Base-by-base conservation (phyloP, 2,113 vertebrate species). In the Petrocephalus microphthalmus region DNA sequence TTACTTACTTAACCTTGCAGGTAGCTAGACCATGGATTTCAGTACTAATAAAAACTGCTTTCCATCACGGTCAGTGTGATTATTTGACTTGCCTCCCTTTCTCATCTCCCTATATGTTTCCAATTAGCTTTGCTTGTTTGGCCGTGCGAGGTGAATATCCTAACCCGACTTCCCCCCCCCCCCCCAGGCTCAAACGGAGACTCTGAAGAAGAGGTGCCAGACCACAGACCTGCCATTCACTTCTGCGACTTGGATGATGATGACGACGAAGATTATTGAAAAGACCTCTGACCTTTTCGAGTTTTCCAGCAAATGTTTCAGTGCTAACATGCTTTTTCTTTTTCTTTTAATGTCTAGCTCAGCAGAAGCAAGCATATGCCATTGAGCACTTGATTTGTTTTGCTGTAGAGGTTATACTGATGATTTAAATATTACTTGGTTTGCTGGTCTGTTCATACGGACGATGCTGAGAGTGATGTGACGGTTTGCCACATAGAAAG, bases 181-280 rank as follows among this genome's bases (percentile, higher is more conserved):
- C 90, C 94, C 92, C 90, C 95, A 99, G 98, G 94, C 94, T 96
- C 97, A 67, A 96, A 95, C 52, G 96, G 96, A 56, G 97, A 98
- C 90, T 97, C 96, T 8, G 97, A 98, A 11, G 94, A 93, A 33
- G 94, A 94, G 78, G 94, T 93, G 85, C 91, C 90, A 91, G 96
- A 98, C 91, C 94, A 49, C 91, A 93, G 96, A 90, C 94, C 95
- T 0, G 94, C 94, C n/a, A 94, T 95, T 8, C 95, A 97, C 84
- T 96, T 96, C 74, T 94, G 94, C 1, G 95, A 96, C 89, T 90
- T 95, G 91, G 95, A 96, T 0, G 94, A 96, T 11, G 94, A 95
- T 3, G 93, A 94, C 0, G 93, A 94, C 19, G 37, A 64, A 1
- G 93, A 95, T 15, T 85, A 88, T 87, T 67, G 87, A 86, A 87